These are phyloP conservation scores for Coturnix japonica DNA, from an alignment of 2,113 vertebrate genomes.

Conservation along the genomic window DNA sequence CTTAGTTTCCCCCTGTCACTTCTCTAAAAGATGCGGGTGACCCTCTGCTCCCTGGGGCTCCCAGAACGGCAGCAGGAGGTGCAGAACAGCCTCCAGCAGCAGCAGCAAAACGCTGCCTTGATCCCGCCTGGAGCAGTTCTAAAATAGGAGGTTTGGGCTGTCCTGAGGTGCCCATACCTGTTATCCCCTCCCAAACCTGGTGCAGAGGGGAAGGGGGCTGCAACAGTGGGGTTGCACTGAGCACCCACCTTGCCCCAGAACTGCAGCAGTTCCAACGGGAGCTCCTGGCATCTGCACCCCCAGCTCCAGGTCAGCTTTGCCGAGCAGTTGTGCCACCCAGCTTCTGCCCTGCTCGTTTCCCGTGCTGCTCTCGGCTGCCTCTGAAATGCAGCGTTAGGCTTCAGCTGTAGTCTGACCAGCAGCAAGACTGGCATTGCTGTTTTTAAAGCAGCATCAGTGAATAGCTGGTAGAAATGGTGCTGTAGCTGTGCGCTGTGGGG, in stretches of 20 bases:
- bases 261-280: neutral
- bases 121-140: fast-evolving
- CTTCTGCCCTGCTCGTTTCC: fast-evolving
- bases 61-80: neutral
- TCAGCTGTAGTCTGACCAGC: fast-evolving
- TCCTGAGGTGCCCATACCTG: neutral
- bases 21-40: fast-evolving
- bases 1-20: neutral
- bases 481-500: fast-evolving
- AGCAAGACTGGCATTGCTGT: fast-evolving
- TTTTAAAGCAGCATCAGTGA: too few species aligned
- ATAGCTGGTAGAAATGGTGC: fast-evolving
- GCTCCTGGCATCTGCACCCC: neutral
- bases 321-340: neutral
- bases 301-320: fast-evolving
- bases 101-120: neutral
- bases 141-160: neutral
- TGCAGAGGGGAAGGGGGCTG: neutral
- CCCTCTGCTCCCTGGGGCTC: neutral
- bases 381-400: fast-evolving
- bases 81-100: neutral
- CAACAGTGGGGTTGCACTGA: neutral
- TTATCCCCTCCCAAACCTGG: neutral
- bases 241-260: neutral
- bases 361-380: fast-evolving